These are phyloP conservation scores for Stegana nigrithorax DNA, from an alignment of 2,888 invertebrate genomes.

Conservation along the genomic window DNA sequence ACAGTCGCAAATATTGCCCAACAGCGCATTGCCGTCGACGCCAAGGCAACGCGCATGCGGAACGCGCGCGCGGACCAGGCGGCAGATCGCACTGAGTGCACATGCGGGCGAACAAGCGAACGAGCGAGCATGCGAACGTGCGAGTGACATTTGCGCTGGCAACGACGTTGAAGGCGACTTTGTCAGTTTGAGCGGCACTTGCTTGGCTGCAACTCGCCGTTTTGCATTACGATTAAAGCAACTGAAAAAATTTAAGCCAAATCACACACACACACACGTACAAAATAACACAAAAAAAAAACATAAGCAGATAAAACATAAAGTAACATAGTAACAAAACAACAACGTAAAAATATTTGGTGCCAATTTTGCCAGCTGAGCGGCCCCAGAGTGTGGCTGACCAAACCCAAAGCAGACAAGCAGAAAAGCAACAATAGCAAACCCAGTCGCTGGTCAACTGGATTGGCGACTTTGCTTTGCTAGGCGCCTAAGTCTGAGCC, in stretches of 20 bases:
- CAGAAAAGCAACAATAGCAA: no score
- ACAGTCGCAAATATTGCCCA: neutral
- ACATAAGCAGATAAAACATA: neutral
- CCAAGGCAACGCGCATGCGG: neutral
- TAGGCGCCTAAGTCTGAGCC: no score
- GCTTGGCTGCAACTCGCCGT: neutral
- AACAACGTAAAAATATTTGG: neutral
- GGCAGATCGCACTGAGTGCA: neutral
- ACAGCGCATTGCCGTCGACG: neutral
- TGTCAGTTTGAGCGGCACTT: slow-evolving; percentile 6
- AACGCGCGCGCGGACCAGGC: neutral
- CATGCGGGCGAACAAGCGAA: no score
- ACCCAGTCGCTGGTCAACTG: no score
- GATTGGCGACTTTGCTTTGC: no score
- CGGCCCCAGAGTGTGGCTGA: neutral
- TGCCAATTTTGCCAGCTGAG: no score
- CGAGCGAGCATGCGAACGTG: neutral
- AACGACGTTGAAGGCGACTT: neutral
- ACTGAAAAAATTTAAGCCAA: neutral
- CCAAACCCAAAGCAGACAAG: no score
- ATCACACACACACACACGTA: neutral
- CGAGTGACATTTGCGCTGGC: neutral
- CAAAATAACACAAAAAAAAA: neutral
- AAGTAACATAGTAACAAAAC: neutral
- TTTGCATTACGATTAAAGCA: neutral